Conservation (phyloP, 1,140 invertebrate genomes). For the Drosophila nikananu region DNA sequence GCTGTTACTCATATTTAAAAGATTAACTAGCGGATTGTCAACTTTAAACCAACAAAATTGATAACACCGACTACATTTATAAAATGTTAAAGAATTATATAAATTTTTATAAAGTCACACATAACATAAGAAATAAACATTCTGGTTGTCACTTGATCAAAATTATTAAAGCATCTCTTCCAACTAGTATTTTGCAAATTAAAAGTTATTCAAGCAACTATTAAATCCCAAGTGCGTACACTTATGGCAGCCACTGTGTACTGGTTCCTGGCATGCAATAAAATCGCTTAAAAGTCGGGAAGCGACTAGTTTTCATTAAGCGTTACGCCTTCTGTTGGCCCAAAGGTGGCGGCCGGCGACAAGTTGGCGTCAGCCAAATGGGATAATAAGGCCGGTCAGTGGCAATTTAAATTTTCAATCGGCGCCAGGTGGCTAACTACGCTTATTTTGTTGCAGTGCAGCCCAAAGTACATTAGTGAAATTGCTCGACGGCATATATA, state of each 20-base stretch:
- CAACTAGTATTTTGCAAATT: too few species aligned
- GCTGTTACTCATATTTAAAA: not conserved
- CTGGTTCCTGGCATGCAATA: conserved; percentile 18
- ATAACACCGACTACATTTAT: not conserved
- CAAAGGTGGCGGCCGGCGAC: conserved; percentile 58
- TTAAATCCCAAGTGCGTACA: not conserved
- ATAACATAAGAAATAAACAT: not conserved
- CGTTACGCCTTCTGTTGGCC: conserved; percentile 44
- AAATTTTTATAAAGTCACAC: not conserved
- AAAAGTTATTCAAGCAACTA: not conserved
- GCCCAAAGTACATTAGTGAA: conserved; percentile 2
- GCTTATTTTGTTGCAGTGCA: conserved; percentile 6
- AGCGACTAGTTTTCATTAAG: conserved; percentile 58
- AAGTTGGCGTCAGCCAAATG: conserved; percentile 73
- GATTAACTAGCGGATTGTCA: not conserved
- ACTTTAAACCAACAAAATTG: not conserved
- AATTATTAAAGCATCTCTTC: not conserved
- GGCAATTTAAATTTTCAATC: conserved; percentile 23
- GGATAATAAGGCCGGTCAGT: conserved; percentile 62
- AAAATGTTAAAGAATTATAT: not conserved
- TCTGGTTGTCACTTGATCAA: not conserved
- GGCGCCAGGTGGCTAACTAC: conserved; percentile 20
- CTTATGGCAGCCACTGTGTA: conserved; percentile 14
- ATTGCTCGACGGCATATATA: not conserved
- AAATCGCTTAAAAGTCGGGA: conserved; percentile 40